Conservation (phyloP, 2,113 vertebrate genomes). For the Pelusios castaneus region DNA sequence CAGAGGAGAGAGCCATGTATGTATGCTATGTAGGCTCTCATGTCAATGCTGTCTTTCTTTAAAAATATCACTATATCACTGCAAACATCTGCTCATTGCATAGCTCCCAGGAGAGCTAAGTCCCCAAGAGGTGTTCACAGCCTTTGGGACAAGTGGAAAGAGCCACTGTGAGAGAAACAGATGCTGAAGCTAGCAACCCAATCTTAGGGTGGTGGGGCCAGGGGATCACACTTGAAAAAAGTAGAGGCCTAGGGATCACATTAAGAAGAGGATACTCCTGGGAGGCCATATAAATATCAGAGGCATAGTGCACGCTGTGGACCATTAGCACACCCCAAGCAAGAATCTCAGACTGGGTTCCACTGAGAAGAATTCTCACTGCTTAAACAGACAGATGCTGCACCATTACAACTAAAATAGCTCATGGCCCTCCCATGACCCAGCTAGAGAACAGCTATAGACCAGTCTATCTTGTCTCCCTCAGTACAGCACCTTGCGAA, state of each 20-base stretch:
- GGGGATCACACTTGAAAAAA: neutral
- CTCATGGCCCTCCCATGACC: too few relatives aligned
- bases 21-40: neutral
- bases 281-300: neutral
- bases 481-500: too few relatives aligned
- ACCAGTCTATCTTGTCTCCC: too few relatives aligned
- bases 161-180: neutral
- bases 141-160: neutral
- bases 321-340: neutral
- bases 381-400: neutral
- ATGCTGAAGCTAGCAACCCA: rapidly evolving
- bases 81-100: neutral
- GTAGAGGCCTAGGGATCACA: neutral
- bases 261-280: neutral
- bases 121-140: rapidly evolving
- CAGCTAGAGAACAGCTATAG: too few relatives aligned
- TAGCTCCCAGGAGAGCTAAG: rapidly evolving
- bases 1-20: neutral
- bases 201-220: neutral
- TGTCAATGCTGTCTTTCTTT: neutral
- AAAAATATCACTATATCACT: neutral
- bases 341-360: neutral
- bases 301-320: neutral
- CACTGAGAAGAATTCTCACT: neutral
- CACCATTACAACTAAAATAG: too few relatives aligned